Base-by-base conservation (phyloP, 2,797 vertebrate genomes). In the Danionella dracula region DNA sequence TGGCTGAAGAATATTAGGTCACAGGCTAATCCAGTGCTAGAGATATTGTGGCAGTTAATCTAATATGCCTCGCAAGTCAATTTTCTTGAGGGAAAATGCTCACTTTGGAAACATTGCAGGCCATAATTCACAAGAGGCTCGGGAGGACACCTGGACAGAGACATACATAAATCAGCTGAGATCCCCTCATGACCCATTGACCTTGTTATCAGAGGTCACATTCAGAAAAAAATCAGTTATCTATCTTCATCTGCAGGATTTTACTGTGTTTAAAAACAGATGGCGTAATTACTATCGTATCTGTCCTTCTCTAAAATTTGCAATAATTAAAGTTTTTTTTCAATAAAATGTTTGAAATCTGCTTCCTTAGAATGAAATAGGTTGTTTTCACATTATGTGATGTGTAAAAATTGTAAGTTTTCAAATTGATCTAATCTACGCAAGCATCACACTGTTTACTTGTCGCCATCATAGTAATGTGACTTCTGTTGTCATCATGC, bases 121-220 rank as follows among this genome's bases (percentile, higher is more conserved):
- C 62, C 54, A 57, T 70, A 56, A 68, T 72, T 72, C 53, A 76
- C 63, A 72, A 57, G 49, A 51, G 60, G 56, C 40, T 21, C 50
- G 46, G 56, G 41, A 46, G 54, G 61, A 62, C 66, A 74, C 56
- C 67, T 51, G 55, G 72, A 50, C 27, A 19, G 54, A 71, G 50
- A 42, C 4, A 40, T 20, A 6, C 16, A 66, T 66, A 57, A 57
- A 66, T 57, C 53, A 57, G 12, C 1, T 27, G 10, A 20, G 50
- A 44, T 45, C 5, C 32, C 44, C 27, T 48, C 40, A 37, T 54
- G 50, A 27, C 53, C 53, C 46, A 37, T 7, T 56, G 63, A 56
- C 45, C 53, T 66, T 57, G 11, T 65, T 66, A 57, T 66, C 21
- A 57, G 42, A 35, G 41, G 55, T n/a, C 23, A n/a, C 38, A 44